A percentile compares a stretch with the other conserved stretches of the same genome.
phyloP scores from a whole-genome alignment of 2,797 vertebrate genomes.

The Lepus townsendii region DNA sequence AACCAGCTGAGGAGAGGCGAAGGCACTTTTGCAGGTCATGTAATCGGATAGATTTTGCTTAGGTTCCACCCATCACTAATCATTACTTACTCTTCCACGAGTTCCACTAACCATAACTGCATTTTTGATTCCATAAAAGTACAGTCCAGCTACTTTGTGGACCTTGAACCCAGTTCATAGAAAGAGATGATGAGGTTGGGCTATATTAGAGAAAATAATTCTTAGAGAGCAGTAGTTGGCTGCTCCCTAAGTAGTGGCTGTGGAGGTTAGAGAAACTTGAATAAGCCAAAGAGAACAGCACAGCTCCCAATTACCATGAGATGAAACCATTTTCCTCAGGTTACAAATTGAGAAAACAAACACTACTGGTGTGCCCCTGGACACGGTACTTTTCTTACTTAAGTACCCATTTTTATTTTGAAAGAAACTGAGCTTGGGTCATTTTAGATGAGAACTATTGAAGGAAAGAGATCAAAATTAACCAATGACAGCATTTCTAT shows the following conservation, averaged over 20 bases:
- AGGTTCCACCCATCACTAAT: neutral
- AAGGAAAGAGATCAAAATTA: constrained; percentile 49
- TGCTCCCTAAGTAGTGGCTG: neutral
- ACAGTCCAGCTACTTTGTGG: neutral
- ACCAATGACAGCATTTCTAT: constrained; percentile 70
- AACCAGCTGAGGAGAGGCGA: neutral
- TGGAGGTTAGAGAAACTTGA: constrained; percentile 81
- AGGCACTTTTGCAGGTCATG: neutral
- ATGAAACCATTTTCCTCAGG: constrained; percentile 40
- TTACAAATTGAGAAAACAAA: constrained; percentile 37
- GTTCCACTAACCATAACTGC: constrained; percentile 20
- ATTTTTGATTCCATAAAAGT: constrained; percentile 59
- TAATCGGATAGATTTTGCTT: neutral
- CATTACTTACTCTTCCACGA: neutral
- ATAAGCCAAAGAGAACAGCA: constrained; percentile 69
- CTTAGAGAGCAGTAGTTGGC: constrained; percentile 80
- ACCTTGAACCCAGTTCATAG: constrained; percentile 64
- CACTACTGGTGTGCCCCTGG: constrained; percentile 67
- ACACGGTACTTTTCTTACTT: constrained; percentile 56
- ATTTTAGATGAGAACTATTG: constrained; percentile 63
- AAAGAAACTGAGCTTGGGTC: constrained; percentile 59
- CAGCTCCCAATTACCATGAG: constrained; percentile 66
- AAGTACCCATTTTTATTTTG: constrained; percentile 60
- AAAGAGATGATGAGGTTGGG: constrained; percentile 38
- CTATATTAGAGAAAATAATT: constrained; percentile 29